Conservation (phyloP, 92 coral and sea anemone species). For the Isaurus tuberculatus region DNA sequence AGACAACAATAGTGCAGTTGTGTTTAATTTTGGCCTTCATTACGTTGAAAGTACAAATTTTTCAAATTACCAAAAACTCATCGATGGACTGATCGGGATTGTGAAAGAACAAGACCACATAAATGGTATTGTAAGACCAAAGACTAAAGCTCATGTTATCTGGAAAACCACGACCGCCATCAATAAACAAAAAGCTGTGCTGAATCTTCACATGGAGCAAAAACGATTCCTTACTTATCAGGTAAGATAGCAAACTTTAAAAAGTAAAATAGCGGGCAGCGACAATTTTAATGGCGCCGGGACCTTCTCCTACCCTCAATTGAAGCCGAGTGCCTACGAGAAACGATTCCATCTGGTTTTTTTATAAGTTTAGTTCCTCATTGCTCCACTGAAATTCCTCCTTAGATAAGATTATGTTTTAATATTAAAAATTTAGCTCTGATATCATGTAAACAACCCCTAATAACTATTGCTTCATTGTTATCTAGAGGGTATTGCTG, state of each 20-base stretch:
- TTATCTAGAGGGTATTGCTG: constrained; percentile 49
- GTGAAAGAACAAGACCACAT: constrained; percentile 17
- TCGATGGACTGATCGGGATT: constrained; percentile 33
- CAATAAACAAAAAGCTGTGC: constrained; percentile 60
- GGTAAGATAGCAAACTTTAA: constrained; percentile 50
- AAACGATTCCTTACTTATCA: constrained; percentile 75
- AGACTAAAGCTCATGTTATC: constrained; percentile 42
- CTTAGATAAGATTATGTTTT: no score
- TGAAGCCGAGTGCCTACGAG: no score
- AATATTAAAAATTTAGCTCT: neutral
- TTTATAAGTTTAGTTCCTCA: no score
- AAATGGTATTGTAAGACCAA: neutral
- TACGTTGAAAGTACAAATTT: constrained; percentile 45
- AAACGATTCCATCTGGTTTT: no score
- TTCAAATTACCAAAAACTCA: constrained; percentile 31
- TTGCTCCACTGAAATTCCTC: no score
- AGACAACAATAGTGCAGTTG: constrained; percentile 45
- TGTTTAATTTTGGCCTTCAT: constrained; percentile 43
- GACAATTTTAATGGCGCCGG: no score
- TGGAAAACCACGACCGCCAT: constrained; percentile 87
- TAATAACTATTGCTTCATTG: neutral
- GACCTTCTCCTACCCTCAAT: no score
- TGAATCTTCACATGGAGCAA: constrained; percentile 51
- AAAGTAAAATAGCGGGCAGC: no score
- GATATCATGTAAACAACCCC: neutral